Evolutionary conservation across 2,797 vertebrate species (phyloP), one percentile per base, ranked within the genome.

Genomic region (Clarias platycephalus): DNA sequence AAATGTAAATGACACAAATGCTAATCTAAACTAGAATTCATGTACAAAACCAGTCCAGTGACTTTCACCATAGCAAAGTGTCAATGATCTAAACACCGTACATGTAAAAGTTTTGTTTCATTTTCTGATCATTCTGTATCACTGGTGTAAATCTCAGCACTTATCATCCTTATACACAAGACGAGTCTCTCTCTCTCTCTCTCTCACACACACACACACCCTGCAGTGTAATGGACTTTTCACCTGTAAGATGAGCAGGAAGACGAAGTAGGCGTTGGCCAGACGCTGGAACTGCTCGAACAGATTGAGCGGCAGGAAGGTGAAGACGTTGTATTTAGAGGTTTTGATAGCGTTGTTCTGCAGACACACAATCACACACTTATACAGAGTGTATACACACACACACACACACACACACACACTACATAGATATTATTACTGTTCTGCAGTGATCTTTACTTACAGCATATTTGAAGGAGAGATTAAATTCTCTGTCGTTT

Each of bases 261-360:
- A 91, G 68, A 97, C 92, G 90, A 98, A 99, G 93, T 98, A 99
- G 28, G 96, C 95, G 24, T 98, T 99, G 89, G 97, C 97, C 58
- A 98, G 93, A 86, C 97, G 94, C 92, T 95, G 96, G 89, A 99
- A 97, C 94, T 98, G 97, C 90, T 98, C 96, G 26, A 98, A 98
- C 37, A 99, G 93, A 93, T 98, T 99, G 83, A 97, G 92, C 5
- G 97, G 97, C 86, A 99, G 94, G 92, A 99, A 99, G 89, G 95
- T 97, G 90, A 98, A 91, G 82, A 96, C 20, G 86, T 94, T 97
- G 91, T 98, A 99, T 87, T 97, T 99, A 0, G 96, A 97, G 10
- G 97, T 99, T 91, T 95, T 97, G 92, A 99, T 97, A 88, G 95
- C 91, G 85, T 99, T 99, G 89, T 95, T 93, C 97, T 99, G 92